Evolutionary conservation across 2,797 vertebrate genomes (phyloP).

Genomic region (Chiloscyllium punctatum): DNA sequence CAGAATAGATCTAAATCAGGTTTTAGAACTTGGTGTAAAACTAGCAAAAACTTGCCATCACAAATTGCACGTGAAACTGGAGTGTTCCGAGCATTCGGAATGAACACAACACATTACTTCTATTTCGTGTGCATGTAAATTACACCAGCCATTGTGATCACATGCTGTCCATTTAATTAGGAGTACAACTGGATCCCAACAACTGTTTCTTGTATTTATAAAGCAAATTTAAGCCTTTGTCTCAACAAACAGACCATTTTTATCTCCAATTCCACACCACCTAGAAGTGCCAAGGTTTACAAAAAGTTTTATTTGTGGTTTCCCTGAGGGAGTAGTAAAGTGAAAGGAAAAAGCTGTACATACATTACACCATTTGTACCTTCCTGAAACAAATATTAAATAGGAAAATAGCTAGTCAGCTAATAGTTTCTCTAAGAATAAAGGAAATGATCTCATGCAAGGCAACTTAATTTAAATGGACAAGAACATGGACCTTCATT

Average conservation of each 20-base stretch:
- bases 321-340: conserved; percentile 37
- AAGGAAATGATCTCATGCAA: conserved; percentile 48
- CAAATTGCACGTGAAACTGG: not conserved
- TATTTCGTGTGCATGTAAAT: not conserved
- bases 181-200: not conserved
- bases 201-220: not conserved
- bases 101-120: not conserved
- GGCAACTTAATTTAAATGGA: conserved; percentile 41
- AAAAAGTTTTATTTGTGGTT: conserved; percentile 33
- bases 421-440: conserved; percentile 44
- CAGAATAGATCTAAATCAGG: not conserved
- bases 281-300: not conserved
- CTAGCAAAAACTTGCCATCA: not conserved
- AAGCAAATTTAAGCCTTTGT: conserved; percentile 24
- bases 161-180: not conserved
- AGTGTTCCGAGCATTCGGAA: not conserved
- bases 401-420: conserved; percentile 45
- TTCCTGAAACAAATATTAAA: conserved; percentile 44
- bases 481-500: conserved; percentile 41
- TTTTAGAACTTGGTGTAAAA: not conserved
- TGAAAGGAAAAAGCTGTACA: conserved; percentile 41
- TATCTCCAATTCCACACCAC: conserved; percentile 14
- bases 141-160: not conserved
- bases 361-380: conserved; percentile 39
- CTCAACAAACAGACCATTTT: not conserved